Evolutionary conservation across 2,888 invertebrate species (phyloP), one percentile per base, ranked within the genome.

Genomic region (Zygogramma bicolorata): DNA sequence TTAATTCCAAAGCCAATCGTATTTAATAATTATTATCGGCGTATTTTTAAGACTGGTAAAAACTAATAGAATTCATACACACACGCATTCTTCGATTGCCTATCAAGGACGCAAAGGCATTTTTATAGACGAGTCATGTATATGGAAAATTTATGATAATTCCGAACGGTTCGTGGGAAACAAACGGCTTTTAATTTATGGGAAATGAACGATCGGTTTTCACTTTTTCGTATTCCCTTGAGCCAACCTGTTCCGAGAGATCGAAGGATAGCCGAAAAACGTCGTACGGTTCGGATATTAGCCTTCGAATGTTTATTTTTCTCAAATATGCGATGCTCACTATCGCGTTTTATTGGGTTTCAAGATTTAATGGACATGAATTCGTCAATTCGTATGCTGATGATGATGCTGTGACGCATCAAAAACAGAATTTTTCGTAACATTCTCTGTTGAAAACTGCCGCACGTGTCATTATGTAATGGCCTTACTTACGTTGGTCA

Each of bases 91-190:
- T 6, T 13, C n/a, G 1, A n/a, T 61, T 61, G 61, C 46, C n/a
- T 20, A 59, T 61, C 70, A 70, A 70, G 70, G 70, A 70, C 70
- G 27, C 25, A 62, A 25, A 62, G 68, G 38, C 66, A 62, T 61
- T 70, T 61, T 66, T 66, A 61, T 61, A 62, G 66, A 53, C 70
- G 53, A 62, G 29, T 46, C 53, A 53, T 53, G 49, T 29, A 53
- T 60, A 70, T 70, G 46, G 66, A 66, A 61, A 66, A 66, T 70
- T 38, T 53, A 70, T 70, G 66, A 42, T 59, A 66, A 70, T 70
- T 46, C 15, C 29, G 15, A 63, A 63, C 46, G 13, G 22, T 46
- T 25, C 25, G 53, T 53, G 53, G 53, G 27, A 53, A 53, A 53
- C 22, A n/a, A 53, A 4, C 53, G 27, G n/a, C n/a, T 27, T 27